phyloP scores from a whole-genome alignment of 2,113 vertebrate genomes.

The Tetraodon nigroviridis region DNA sequence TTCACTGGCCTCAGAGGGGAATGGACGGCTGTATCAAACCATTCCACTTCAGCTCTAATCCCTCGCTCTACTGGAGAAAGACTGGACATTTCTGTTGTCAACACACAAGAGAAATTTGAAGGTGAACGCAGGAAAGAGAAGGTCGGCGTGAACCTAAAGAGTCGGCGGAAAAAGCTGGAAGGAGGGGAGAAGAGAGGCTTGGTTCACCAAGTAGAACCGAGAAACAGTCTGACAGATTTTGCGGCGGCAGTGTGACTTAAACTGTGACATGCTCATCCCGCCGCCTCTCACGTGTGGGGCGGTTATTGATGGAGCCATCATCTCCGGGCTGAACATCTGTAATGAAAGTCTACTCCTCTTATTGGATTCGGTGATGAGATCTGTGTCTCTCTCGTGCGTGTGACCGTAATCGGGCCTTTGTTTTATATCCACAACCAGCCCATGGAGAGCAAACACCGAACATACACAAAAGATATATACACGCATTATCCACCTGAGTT shows the following conservation, averaged over 20 bases:
- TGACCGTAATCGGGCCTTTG: slow-evolving; percentile 52
- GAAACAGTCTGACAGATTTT: slow-evolving; percentile 56
- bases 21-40: slow-evolving; percentile 62
- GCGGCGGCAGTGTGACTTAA: slow-evolving; percentile 55
- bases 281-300: slow-evolving; percentile 61
- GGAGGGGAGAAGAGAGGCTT: slow-evolving; percentile 36
- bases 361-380: slow-evolving; percentile 69
- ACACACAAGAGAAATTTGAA: slow-evolving; percentile 25
- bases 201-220: slow-evolving; percentile 43
- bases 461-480: not conserved
- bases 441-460: slow-evolving; percentile 9
- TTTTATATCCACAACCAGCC: slow-evolving; percentile 41
- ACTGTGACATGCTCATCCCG: slow-evolving; percentile 49
- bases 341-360: slow-evolving; percentile 69
- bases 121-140: slow-evolving; percentile 34
- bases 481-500: not conserved
- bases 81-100: slow-evolving; percentile 64
- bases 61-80: slow-evolving; percentile 66
- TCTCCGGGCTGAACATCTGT: slow-evolving; percentile 71
- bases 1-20: slow-evolving; percentile 26
- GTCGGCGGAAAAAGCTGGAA: slow-evolving; percentile 5
- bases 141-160: not conserved
- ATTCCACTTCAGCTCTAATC: slow-evolving; percentile 70
- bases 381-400: slow-evolving; percentile 50
- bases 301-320: slow-evolving; percentile 75